phyloP scores from a whole-genome alignment of 2,113 vertebrate genomes.

The Alces alces region DNA sequence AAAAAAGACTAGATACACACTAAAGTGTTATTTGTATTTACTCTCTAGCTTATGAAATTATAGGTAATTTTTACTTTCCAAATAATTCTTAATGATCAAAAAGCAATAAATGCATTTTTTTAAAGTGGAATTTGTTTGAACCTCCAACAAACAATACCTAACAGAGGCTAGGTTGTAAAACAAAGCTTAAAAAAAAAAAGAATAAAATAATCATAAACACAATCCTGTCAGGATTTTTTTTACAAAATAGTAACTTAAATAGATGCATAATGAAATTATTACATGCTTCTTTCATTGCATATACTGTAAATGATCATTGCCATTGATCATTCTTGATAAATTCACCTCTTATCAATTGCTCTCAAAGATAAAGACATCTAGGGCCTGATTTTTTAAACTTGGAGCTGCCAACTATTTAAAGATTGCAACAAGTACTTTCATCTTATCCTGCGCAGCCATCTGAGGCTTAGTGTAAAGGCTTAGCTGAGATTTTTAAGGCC shows the following conservation, averaged over 20 bases:
- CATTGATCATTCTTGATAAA: background rate
- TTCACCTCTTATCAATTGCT: background rate
- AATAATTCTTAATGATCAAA: background rate
- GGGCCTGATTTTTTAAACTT: background rate
- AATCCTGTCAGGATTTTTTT: background rate
- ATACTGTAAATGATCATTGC: background rate
- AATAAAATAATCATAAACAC: background rate
- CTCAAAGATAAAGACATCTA: background rate
- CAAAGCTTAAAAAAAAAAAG: background rate
- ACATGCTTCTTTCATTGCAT: background rate
- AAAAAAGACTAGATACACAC: background rate
- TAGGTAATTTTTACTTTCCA: background rate
- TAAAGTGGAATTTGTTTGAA: background rate
- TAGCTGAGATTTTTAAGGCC: background rate
- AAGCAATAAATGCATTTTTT: background rate
- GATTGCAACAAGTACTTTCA: background rate
- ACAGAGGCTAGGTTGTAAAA: background rate
- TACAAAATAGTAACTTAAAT: background rate
- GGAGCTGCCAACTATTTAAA: background rate
- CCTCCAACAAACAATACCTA: background rate
- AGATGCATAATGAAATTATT: background rate
- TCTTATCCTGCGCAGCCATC: background rate
- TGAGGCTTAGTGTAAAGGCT: background rate
- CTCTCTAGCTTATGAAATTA: background rate
- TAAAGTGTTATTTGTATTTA: background rate